phyloP scores from a whole-genome alignment of 2,888 invertebrate species.

The Drosophila quinaria region DNA sequence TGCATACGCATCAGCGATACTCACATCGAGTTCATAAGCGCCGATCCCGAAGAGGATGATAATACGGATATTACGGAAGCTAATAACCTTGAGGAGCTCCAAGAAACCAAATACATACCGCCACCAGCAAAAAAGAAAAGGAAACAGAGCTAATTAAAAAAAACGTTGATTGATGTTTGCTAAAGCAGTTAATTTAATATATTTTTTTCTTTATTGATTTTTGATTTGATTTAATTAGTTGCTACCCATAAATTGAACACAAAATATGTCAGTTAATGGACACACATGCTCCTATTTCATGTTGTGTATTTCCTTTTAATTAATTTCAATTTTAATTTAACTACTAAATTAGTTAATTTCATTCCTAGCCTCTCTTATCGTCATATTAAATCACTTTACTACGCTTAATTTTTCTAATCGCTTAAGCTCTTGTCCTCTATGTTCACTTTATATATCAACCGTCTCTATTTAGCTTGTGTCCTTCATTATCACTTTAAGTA shows the following conservation, averaged over 20 bases:
- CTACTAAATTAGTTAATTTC: constrained; percentile 19
- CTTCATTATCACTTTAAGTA: not conserved
- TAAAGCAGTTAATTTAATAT: constrained; percentile 44
- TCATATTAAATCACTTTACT: constrained; percentile 30
- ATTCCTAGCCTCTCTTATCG: constrained; percentile 28
- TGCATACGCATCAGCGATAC: constrained; percentile 37
- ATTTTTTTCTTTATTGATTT: constrained; percentile 18
- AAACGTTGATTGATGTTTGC: constrained; percentile 27
- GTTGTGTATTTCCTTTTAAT: constrained; percentile 23
- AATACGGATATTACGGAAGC: not conserved
- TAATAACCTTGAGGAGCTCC: constrained; percentile 1
- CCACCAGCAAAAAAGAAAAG: constrained; percentile 10
- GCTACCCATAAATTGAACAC: constrained; percentile 71
- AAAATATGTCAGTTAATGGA: constrained; percentile 70
- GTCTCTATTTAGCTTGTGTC: not conserved
- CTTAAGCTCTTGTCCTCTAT: constrained; percentile 8
- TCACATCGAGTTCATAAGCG: constrained; percentile 51
- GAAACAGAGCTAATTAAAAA: not conserved
- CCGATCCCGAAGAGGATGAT: constrained; percentile 17
- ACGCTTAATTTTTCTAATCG: constrained; percentile 7
- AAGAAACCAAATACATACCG: constrained; percentile 2
- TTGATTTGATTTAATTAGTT: constrained; percentile 57
- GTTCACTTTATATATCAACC: constrained; percentile 5
- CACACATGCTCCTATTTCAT: constrained; percentile 34
- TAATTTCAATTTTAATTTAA: constrained; percentile 21